Evolutionary conservation across 2,113 vertebrate genomes (phyloP).

Genomic region (Amphiprion percula): DNA sequence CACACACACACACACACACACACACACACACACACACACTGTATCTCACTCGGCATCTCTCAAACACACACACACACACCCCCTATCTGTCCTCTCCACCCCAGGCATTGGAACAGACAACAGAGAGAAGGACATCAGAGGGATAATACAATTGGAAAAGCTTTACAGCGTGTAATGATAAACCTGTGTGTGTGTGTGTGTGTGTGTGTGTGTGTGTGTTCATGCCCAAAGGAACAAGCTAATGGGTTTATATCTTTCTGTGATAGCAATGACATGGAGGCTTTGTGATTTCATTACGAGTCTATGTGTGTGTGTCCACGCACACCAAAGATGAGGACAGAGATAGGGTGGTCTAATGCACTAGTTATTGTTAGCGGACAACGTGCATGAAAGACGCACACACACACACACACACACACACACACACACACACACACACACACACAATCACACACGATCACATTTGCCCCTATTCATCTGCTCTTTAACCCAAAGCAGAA

Average conservation of each 20-base stretch:
- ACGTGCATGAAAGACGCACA: slow-evolving; percentile 17
- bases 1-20: slow-evolving; percentile 13
- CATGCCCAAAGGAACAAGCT: slow-evolving; percentile 90
- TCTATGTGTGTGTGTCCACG: slow-evolving; percentile 64
- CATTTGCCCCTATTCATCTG: slow-evolving; percentile 94
- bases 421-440: no score
- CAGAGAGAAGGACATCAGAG: slow-evolving; percentile 84
- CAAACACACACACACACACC: slow-evolving; percentile 32
- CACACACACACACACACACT: not conserved
- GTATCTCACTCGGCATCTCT: slow-evolving; percentile 39
- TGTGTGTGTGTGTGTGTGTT: slow-evolving; percentile 67
- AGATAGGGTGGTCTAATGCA: slow-evolving; percentile 81
- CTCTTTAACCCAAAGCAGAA: slow-evolving; percentile 87
- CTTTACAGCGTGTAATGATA: slow-evolving; percentile 88
- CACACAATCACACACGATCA: slow-evolving; percentile 60
- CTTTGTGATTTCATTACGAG: slow-evolving; percentile 94
- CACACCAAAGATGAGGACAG: slow-evolving; percentile 84
- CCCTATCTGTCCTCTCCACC: slow-evolving; percentile 77
- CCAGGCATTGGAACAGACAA: slow-evolving; percentile 82
- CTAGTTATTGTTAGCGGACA: slow-evolving; percentile 67
- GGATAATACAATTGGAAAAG: slow-evolving; percentile 87
- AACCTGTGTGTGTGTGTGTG: slow-evolving; percentile 80
- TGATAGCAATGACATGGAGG: slow-evolving; percentile 94
- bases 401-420: not conserved
- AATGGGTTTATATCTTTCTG: slow-evolving; percentile 95